Conservation (phyloP, 2,888 invertebrate species). For the Sarcophaga carnaria region DNA sequence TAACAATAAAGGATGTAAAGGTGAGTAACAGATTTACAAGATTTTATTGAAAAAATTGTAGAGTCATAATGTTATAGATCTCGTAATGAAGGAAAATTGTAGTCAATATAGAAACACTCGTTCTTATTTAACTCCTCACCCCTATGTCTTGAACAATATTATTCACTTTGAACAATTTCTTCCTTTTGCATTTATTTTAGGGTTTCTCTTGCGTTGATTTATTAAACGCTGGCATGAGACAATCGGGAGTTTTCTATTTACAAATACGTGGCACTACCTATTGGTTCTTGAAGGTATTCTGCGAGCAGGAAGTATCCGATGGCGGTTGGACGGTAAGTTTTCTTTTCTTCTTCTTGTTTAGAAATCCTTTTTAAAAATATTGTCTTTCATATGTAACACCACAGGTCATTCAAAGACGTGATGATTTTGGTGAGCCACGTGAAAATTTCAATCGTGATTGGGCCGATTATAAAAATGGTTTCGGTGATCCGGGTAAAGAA, state of each 20-base stretch:
- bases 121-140: no score
- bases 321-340: conserved; percentile 95
- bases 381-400: conserved; percentile 10
- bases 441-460: conserved; percentile 96
- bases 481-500: conserved; percentile 94
- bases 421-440: conserved; percentile 92
- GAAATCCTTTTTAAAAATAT: not conserved
- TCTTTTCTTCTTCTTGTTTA: not conserved
- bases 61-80: no score
- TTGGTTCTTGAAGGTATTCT: conserved; percentile 95
- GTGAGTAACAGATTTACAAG: conserved; percentile 83
- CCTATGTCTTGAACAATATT: not conserved
- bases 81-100: no score
- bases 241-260: conserved; percentile 93
- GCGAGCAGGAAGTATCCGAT: conserved; percentile 93
- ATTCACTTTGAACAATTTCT: not conserved
- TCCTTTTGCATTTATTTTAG: conserved; percentile 81
- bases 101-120: no score
- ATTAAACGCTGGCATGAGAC: conserved; percentile 91
- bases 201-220: conserved; percentile 95
- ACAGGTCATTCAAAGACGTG: conserved; percentile 94
- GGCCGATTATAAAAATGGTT: conserved; percentile 96
- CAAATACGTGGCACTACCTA: conserved; percentile 95
- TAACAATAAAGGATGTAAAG: conserved; percentile 91
- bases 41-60: no score